A percentile compares a stretch with the other conserved stretches of the same genome.
Evolutionary conservation across 2,888 invertebrate species (phyloP).

Genomic region (Leuctra nigra): DNA sequence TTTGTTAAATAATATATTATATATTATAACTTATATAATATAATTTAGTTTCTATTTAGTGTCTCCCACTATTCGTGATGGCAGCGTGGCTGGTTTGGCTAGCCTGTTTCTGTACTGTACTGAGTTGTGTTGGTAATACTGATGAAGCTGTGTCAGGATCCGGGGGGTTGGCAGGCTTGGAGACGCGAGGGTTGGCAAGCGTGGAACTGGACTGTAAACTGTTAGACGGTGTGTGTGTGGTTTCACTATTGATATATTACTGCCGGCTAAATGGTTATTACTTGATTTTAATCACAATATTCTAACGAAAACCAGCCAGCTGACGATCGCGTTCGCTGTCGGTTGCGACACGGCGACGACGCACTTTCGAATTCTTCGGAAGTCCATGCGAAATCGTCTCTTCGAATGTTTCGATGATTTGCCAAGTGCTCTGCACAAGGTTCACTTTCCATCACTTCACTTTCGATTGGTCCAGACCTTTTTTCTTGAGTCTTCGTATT

Average conservation of each 20-base stretch:
- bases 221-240: no score
- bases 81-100: constrained; percentile 15
- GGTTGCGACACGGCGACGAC: no score
- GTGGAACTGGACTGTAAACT: no score
- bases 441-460: background rate
- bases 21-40: constrained; percentile 4
- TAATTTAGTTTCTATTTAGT: constrained; percentile 17
- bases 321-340: background rate
- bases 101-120: background rate
- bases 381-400: no score
- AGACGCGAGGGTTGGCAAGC: no score
- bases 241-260: no score
- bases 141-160: constrained; percentile 16
- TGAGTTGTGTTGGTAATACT: constrained; percentile 7
- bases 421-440: no score
- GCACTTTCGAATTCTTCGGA: no score
- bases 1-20: constrained; percentile 7
- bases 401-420: no score
- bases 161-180: no score
- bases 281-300: no score
- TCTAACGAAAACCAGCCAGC: background rate
- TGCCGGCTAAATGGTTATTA: no score
- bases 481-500: constrained; percentile 1
- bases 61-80: background rate
- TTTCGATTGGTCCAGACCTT: background rate